Conservation (phyloP, 2,797 vertebrate genomes). For the Vespertilio murinus region DNA sequence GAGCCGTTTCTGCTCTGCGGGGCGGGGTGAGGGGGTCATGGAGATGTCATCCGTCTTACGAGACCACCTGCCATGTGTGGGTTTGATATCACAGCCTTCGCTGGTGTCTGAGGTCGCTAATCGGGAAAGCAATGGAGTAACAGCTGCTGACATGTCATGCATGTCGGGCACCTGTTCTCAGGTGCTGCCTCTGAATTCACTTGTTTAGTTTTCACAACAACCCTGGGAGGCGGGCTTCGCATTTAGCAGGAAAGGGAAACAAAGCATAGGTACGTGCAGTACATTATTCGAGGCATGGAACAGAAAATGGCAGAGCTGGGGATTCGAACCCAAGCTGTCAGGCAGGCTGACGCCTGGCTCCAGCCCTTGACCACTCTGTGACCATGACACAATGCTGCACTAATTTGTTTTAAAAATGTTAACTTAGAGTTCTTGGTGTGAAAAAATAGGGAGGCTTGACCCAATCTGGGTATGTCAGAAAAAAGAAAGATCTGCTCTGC, state of each 20-base stretch:
- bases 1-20: background rate
- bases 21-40: accelerated
- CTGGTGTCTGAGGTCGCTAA: background rate
- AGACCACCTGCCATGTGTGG: background rate
- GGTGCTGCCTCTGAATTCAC: background rate
- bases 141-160: background rate
- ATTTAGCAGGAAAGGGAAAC: background rate
- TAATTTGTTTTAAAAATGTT: background rate
- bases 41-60: background rate
- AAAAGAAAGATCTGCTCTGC: background rate
- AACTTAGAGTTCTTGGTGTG: background rate
- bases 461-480: background rate
- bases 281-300: background rate
- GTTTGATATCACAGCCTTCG: background rate
- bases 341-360: background rate
- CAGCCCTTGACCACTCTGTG: background rate
- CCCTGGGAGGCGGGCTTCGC: background rate
- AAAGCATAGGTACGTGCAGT: background rate
- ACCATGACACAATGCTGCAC: background rate
- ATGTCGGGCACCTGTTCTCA: background rate
- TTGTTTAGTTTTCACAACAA: background rate
- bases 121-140: background rate
- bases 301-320: background rate
- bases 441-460: background rate
- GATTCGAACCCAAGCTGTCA: background rate